Conservation (phyloP, 2,888 invertebrate genomes). For the Chrysomela aeneicollis region DNA sequence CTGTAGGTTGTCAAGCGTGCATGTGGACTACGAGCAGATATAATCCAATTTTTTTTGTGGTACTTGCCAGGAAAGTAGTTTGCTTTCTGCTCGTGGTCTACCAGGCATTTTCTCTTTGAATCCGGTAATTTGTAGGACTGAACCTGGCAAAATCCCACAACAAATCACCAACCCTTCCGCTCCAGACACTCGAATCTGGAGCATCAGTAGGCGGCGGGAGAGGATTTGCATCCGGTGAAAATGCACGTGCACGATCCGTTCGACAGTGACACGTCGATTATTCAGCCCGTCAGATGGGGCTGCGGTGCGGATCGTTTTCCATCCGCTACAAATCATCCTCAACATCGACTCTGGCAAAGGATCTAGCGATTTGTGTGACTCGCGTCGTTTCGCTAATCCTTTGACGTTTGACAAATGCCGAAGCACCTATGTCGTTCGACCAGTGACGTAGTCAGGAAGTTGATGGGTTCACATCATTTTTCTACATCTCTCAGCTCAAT, state of each 20-base stretch:
- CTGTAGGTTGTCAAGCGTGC: too few species aligned
- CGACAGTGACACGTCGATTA: constrained; percentile 46
- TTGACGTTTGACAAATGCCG: constrained; percentile 26
- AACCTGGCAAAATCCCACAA: too few species aligned
- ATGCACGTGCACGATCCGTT: constrained; percentile 50
- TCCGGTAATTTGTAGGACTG: too few species aligned
- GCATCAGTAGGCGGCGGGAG: neutral
- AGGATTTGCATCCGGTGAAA: constrained; percentile 50
- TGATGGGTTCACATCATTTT: too few species aligned
- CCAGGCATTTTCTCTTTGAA: too few species aligned
- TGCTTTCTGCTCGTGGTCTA: too few species aligned
- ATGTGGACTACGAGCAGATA: too few species aligned
- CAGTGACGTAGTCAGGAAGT: constrained; percentile 19
- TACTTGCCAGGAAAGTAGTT: too few species aligned
- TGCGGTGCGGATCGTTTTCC: constrained; percentile 37
- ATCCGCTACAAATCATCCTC: constrained; percentile 55
- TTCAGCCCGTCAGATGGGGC: constrained; percentile 38
- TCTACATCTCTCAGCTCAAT: too few species aligned
- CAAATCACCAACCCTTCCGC: constrained; percentile 10
- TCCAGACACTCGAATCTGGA: neutral
- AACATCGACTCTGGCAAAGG: neutral
- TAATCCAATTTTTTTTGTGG: too few species aligned
- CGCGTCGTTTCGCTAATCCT: constrained; percentile 18
- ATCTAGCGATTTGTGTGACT: neutral
- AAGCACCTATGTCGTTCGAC: constrained; percentile 29